phyloP scores from a whole-genome alignment of 2,797 vertebrate species.

The Muscicapa striata region DNA sequence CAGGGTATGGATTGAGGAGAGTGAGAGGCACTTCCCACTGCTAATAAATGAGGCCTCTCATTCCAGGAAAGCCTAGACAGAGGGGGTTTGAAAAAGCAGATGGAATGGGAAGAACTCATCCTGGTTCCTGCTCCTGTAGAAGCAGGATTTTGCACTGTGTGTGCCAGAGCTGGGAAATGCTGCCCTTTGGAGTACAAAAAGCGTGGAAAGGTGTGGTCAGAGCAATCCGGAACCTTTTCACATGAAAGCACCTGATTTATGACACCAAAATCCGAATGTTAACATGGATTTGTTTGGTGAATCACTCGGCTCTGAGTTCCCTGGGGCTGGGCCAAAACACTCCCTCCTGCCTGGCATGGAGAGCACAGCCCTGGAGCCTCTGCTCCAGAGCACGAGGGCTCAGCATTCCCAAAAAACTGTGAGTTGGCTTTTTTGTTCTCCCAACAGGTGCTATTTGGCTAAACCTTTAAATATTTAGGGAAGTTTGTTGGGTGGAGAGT shows the following conservation, averaged over 20 bases:
- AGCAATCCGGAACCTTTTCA: neutral
- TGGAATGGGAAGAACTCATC: neutral
- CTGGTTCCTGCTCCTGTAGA: neutral
- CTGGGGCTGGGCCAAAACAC: constrained; percentile 12
- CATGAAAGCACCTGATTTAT: neutral
- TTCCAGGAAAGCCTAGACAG: neutral
- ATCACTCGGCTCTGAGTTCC: neutral
- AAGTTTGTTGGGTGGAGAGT: neutral
- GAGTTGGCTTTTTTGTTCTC: neutral
- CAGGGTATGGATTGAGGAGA: neutral
- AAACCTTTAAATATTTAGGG: neutral
- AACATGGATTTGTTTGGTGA: constrained; percentile 23
- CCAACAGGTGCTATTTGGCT: neutral
- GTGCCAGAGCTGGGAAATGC: neutral
- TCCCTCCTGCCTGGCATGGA: neutral
- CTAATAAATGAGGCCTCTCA: neutral
- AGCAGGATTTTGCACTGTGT: neutral
- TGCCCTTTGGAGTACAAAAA: neutral
- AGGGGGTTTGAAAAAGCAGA: neutral
- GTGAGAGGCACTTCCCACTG: neutral
- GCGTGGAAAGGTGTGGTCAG: neutral
- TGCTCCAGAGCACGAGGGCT: neutral
- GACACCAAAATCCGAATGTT: neutral
- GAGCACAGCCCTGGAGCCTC: neutral
- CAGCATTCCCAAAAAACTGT: accelerated